A percentile compares a stretch with the other conserved stretches of the same genome.
Conservation (phyloP, 1,140 invertebrate species). For the Scaptomyza montana region DNA sequence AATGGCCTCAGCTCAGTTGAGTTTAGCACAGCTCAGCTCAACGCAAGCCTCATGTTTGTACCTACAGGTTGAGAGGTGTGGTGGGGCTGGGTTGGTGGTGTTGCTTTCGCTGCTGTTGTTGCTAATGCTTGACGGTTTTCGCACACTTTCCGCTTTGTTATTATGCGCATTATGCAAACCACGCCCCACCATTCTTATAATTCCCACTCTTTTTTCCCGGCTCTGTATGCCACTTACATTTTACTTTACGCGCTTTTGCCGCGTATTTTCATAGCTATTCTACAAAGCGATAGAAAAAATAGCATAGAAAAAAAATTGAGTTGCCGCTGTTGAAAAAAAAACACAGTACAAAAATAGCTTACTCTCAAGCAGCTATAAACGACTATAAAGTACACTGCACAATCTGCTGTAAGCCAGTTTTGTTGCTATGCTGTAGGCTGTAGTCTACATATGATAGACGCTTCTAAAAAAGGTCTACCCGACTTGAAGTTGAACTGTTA, state of each 20-base stretch:
- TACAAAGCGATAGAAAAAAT: slow-evolving; percentile 28
- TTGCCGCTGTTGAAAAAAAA: slow-evolving; percentile 8
- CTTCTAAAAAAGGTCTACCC: neutral
- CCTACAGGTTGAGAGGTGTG: neutral
- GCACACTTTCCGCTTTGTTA: slow-evolving; percentile 77
- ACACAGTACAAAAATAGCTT: neutral
- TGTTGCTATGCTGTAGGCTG: neutral
- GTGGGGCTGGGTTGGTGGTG: slow-evolving; percentile 5
- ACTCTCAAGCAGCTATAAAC: slow-evolving; percentile 1
- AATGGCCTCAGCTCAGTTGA: slow-evolving; percentile 31
- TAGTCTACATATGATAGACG: slow-evolving; percentile 9
- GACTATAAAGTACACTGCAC: slow-evolving; percentile 31
- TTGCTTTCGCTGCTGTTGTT: neutral
- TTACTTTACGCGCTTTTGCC: slow-evolving; percentile 68
- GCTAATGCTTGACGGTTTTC: slow-evolving; percentile 62
- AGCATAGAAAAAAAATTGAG: slow-evolving; percentile 12
- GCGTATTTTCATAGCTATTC: slow-evolving; percentile 63
- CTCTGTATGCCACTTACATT: slow-evolving; percentile 66
- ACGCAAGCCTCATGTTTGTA: slow-evolving; percentile 11
- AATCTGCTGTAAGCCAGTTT: neutral
- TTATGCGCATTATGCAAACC: slow-evolving; percentile 74
- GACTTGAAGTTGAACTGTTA: too few species aligned
- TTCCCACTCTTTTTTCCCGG: neutral
- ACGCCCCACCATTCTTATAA: slow-evolving; percentile 27
- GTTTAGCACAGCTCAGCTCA: slow-evolving; percentile 20